A percentile compares a stretch with the other conserved stretches of the same genome.
Conservation (phyloP, 2,797 vertebrate species). For the Mormyrus proboscirostris region DNA sequence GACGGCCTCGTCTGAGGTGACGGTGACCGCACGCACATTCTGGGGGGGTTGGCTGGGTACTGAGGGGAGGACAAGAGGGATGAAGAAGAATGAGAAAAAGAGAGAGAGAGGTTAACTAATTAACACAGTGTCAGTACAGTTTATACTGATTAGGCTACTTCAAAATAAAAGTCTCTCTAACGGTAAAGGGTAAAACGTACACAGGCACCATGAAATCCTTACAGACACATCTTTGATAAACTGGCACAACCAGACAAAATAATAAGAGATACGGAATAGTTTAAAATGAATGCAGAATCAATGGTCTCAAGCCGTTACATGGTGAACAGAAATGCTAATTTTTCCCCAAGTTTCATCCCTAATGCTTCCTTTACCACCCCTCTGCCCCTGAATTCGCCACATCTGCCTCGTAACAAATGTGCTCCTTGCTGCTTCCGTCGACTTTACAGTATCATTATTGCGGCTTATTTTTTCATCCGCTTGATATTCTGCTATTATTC, state of each 20-base stretch:
- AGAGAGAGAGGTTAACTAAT: background rate
- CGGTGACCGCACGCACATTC: constrained; percentile 86
- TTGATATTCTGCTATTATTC: background rate
- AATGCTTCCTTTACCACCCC: background rate
- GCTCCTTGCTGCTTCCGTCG: background rate
- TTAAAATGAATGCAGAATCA: background rate
- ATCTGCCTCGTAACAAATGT: background rate
- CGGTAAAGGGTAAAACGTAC: background rate
- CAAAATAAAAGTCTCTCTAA: background rate
- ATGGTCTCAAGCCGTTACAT: background rate
- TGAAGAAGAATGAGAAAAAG: background rate
- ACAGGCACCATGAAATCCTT: background rate
- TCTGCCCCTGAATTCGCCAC: background rate
- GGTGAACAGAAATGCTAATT: background rate
- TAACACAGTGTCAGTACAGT: background rate
- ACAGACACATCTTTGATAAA: background rate
- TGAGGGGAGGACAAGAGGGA: constrained; percentile 38
- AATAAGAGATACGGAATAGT: background rate
- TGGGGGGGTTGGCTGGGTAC: constrained; percentile 94
- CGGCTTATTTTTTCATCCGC: background rate
- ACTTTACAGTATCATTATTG: constrained; percentile 7
- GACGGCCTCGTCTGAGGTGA: constrained; percentile 87
- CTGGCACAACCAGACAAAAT: background rate
- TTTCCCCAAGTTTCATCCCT: background rate
- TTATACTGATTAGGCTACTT: background rate